Conservation (phyloP, 2,888 invertebrate genomes). For the Nomada fucata region DNA sequence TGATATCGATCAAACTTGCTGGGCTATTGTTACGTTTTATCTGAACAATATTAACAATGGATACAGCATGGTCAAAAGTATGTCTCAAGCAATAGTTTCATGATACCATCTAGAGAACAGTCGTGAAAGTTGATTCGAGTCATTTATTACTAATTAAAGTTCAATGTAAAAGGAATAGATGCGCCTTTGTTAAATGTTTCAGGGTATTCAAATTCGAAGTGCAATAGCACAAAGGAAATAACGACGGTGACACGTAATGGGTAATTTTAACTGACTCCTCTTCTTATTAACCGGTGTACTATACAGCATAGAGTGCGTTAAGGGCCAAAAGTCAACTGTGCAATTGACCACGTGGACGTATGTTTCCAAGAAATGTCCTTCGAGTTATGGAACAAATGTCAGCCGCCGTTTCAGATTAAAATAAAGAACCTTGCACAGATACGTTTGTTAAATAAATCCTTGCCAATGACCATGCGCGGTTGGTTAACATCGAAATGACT, state of each 20-base stretch:
- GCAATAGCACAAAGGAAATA: constrained; percentile 8
- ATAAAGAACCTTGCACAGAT: constrained; percentile 15
- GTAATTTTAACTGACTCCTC: constrained; percentile 58
- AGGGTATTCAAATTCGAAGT: background rate
- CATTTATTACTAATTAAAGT: background rate
- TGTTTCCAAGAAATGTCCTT: constrained; percentile 54
- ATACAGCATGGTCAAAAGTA: background rate
- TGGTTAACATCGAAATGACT: background rate
- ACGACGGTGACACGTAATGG: constrained; percentile 41
- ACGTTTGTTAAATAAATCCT: constrained; percentile 20
- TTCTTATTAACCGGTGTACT: constrained; percentile 47
- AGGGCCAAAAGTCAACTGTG: constrained; percentile 74
- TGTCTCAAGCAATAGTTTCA: background rate
- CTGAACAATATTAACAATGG: background rate
- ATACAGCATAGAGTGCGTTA: constrained; percentile 37
- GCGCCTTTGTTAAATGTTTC: background rate
- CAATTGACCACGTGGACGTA: constrained; percentile 62
- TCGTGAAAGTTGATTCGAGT: background rate
- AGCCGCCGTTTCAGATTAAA: constrained; percentile 25
- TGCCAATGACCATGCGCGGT: background rate
- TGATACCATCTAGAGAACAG: background rate
- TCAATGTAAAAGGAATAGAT: too few species aligned
- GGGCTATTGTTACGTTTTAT: background rate
- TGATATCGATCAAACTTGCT: background rate
- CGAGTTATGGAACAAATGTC: constrained; percentile 54